Conservation (phyloP, 2,888 invertebrate species). For the Galeopsomyia nigrocyanea region DNA sequence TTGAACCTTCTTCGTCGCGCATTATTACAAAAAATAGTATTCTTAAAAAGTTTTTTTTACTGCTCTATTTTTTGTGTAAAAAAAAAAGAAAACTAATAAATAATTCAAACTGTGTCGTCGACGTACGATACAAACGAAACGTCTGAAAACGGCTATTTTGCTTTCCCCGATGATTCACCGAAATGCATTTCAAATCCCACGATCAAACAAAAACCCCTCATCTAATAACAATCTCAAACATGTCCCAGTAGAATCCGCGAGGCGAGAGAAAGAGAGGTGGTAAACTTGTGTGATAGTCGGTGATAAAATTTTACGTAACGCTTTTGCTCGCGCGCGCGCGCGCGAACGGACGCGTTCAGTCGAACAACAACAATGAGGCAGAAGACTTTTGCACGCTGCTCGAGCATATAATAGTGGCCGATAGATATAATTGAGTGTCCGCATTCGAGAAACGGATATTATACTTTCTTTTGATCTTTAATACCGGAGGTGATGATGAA, state of each 20-base stretch:
- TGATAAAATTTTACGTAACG: constrained; percentile 53
- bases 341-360: constrained; percentile 43
- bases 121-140: not conserved
- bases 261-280: not conserved
- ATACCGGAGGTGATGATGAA: not conserved
- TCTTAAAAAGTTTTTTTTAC: not conserved
- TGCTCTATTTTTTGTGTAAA: no score
- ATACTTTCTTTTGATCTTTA: not conserved
- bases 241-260: not conserved
- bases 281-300: constrained; percentile 11
- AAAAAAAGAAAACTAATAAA: no score
- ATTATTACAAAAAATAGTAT: constrained; percentile 16
- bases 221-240: not conserved
- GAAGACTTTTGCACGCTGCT: constrained; percentile 29
- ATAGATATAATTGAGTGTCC: not conserved
- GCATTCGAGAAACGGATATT: not conserved
- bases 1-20: constrained; percentile 13
- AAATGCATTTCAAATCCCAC: constrained; percentile 8
- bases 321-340: not conserved
- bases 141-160: not conserved
- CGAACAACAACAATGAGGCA: constrained; percentile 52
- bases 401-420: not conserved
- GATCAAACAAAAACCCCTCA: constrained; percentile 14
- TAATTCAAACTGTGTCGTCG: no score
- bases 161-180: not conserved